A percentile compares a stretch with the other conserved stretches of the same genome.
Conservation (phyloP, 2,113 vertebrate genomes). For the Grammomys dolichurus region DNA sequence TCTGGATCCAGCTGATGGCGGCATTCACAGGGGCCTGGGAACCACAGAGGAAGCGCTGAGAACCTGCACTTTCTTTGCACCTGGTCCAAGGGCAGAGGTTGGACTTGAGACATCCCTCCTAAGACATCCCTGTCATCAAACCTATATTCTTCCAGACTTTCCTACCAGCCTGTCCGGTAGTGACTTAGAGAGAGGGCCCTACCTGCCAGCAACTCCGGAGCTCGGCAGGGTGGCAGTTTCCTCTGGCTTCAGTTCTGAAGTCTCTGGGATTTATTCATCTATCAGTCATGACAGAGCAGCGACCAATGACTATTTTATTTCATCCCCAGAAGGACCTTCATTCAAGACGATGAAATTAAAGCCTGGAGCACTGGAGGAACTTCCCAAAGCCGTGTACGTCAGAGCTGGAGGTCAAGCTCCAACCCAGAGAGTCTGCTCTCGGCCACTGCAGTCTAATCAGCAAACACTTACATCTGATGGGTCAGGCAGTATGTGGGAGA, state of each 20-base stretch:
- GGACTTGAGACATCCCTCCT: neutral
- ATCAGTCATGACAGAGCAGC: neutral
- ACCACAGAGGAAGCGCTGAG: neutral
- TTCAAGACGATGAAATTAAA: neutral
- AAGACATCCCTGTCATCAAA: neutral
- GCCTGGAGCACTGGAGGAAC: neutral
- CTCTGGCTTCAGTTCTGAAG: neutral
- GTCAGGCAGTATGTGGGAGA: neutral
- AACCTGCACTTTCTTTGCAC: neutral
- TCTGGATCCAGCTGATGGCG: neutral
- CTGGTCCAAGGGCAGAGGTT: neutral
- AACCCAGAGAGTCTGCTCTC: neutral
- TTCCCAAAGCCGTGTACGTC: accelerated
- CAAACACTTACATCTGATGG: neutral
- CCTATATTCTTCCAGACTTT: too few relatives aligned
- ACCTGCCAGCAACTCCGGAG: neutral
- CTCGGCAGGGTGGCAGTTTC: neutral
- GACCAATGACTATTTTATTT: neutral
- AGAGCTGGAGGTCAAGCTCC: neutral
- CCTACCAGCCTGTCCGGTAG: neutral
- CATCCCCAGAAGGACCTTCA: neutral
- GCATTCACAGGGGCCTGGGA: neutral
- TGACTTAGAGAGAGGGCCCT: neutral
- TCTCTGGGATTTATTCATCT: neutral
- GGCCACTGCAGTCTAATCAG: too few relatives aligned